A percentile compares a stretch with the other conserved stretches of the same genome.
These are phyloP conservation scores for Creontiades dilutus DNA, from an alignment of 2,888 invertebrate genomes.

Conservation along the genomic window DNA sequence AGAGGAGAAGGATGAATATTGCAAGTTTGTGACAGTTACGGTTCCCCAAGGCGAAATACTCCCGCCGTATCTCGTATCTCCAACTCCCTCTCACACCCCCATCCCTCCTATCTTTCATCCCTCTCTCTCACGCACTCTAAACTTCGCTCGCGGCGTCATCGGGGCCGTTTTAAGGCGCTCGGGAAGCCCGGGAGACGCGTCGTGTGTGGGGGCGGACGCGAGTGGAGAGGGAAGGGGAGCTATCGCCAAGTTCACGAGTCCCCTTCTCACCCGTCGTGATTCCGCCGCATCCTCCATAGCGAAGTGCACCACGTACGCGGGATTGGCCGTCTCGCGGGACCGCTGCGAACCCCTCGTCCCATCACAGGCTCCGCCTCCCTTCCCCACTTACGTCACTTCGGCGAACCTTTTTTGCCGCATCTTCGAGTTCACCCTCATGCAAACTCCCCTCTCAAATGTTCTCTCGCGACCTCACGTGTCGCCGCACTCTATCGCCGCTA, in stretches of 20 bases:
- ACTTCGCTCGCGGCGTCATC: conserved; percentile 6
- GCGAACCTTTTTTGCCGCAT: background rate
- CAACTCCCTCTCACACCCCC: background rate
- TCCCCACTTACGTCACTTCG: background rate
- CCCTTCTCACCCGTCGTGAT: background rate
- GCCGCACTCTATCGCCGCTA: background rate
- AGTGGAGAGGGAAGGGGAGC: background rate
- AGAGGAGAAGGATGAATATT: background rate
- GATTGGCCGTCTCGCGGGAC: conserved; percentile 55
- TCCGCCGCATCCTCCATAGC: background rate
- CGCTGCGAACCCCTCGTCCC: background rate
- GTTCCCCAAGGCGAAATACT: conserved; percentile 45
- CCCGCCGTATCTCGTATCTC: background rate
- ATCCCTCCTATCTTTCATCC: background rate
- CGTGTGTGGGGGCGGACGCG: background rate
- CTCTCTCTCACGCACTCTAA: background rate
- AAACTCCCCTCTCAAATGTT: background rate
- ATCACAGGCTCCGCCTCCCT: background rate
- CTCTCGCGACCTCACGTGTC: background rate
- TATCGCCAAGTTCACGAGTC: background rate
- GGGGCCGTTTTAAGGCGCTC: background rate
- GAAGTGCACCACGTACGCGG: conserved; percentile 45
- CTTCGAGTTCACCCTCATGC: background rate
- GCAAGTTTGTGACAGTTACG: conserved; percentile 55
- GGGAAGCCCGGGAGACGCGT: background rate